Evolutionary conservation across 2,797 vertebrate genomes (phyloP).

Genomic region (Coregonus sp.): DNA sequence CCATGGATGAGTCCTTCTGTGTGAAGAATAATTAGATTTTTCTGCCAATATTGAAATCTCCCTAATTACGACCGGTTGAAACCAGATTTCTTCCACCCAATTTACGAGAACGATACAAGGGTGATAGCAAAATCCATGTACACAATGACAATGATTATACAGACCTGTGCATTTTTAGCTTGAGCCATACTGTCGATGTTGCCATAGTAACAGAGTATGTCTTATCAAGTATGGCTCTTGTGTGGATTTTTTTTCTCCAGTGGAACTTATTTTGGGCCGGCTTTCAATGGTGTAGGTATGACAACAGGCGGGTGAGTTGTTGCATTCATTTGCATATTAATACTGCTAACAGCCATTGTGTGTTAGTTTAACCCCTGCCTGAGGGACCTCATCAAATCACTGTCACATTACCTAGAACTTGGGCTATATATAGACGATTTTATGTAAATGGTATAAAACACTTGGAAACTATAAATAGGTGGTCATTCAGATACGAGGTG

Average conservation of each 20-base stretch:
- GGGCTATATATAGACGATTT: slow-evolving; percentile 64
- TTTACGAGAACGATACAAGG: slow-evolving; percentile 53
- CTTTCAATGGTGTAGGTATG: slow-evolving; percentile 78
- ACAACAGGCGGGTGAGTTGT: slow-evolving; percentile 80
- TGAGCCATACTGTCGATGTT: slow-evolving; percentile 78
- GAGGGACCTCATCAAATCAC: slow-evolving; percentile 63
- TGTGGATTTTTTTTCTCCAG: slow-evolving; percentile 68
- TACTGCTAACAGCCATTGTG: slow-evolving; percentile 70
- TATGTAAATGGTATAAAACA: slow-evolving; percentile 70
- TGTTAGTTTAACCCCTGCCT: slow-evolving; percentile 73
- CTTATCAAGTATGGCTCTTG: slow-evolving; percentile 84
- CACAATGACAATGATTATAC: slow-evolving; percentile 77
- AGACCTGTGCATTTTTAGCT: slow-evolving; percentile 81
- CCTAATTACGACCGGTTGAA: slow-evolving; percentile 23
- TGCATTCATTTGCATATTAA: slow-evolving; percentile 83
- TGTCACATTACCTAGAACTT: slow-evolving; percentile 71
- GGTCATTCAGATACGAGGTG: slow-evolving; percentile 46
- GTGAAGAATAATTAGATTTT: neutral
- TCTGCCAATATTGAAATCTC: slow-evolving; percentile 30
- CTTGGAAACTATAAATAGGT: slow-evolving; percentile 70
- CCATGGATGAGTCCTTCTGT: neutral
- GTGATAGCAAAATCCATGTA: slow-evolving; percentile 64
- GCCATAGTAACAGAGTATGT: slow-evolving; percentile 86
- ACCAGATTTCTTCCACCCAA: slow-evolving; percentile 30
- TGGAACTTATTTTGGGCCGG: slow-evolving; percentile 84